phyloP scores from a whole-genome alignment of 2,888 invertebrate species.

The Troides oblongomaculatus region DNA sequence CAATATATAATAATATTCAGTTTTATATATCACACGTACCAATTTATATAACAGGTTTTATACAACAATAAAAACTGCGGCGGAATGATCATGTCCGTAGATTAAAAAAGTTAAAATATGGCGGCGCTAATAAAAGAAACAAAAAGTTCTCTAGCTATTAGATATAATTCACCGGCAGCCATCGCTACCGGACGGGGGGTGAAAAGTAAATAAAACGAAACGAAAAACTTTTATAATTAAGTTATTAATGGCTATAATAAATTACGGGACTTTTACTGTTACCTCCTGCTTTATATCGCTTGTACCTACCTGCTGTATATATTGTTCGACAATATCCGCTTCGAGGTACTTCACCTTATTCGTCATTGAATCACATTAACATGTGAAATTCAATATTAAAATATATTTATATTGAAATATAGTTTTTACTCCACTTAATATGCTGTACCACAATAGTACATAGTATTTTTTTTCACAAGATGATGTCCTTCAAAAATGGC shows the following conservation, averaged over 20 bases:
- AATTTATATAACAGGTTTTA: neutral
- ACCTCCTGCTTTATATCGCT: conserved; percentile 26
- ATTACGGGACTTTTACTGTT: conserved; percentile 29
- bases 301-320: conserved; percentile 10
- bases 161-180: conserved; percentile 29
- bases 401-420: too few species aligned
- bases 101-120: conserved; percentile 26
- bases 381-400: neutral
- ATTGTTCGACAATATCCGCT: conserved; percentile 9
- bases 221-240: conserved; percentile 31
- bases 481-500: too few species aligned
- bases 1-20: too few species aligned
- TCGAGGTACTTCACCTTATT: neutral
- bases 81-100: neutral
- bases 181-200: conserved; percentile 29
- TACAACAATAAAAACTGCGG: neutral
- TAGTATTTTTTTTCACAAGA: too few species aligned
- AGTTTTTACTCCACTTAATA: too few species aligned
- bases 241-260: conserved; percentile 31
- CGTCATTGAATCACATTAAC: neutral
- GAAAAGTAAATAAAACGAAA: conserved; percentile 31
- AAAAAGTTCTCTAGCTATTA: conserved; percentile 27
- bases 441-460: too few species aligned
- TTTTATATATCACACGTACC: neutral
- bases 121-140: conserved; percentile 28